These are phyloP conservation scores for Drosophila merina DNA, from an alignment of 2,888 invertebrate species.

Conservation along the genomic window DNA sequence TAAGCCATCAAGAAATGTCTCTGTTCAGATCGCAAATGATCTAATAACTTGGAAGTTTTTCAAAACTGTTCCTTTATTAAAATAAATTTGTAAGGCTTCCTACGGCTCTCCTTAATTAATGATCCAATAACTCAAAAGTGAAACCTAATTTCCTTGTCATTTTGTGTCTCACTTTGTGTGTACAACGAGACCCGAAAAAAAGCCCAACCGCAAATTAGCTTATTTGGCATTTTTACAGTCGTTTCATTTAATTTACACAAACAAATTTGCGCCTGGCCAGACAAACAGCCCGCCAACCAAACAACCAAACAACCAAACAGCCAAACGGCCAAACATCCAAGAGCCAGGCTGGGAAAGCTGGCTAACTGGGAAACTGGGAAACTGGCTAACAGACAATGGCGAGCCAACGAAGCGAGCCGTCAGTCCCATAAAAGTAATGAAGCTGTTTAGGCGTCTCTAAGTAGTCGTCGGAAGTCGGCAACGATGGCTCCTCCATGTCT, in stretches of 20 bases:
- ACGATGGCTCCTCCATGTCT: slow-evolving; percentile 53
- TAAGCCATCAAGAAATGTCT: background rate
- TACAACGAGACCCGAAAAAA: slow-evolving; percentile 39
- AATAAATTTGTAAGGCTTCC: background rate
- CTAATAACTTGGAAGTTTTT: background rate
- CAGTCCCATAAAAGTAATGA: slow-evolving; percentile 79
- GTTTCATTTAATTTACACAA: slow-evolving; percentile 79
- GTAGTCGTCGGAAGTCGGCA: slow-evolving; percentile 75
- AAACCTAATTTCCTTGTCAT: slow-evolving; percentile 8
- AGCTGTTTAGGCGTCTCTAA: slow-evolving; percentile 80
- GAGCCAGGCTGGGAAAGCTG: slow-evolving; percentile 14
- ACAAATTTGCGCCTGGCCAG: slow-evolving; percentile 79
- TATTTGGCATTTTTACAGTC: slow-evolving; percentile 80
- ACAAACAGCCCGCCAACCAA: slow-evolving; percentile 29
- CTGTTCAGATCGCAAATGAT: slow-evolving; percentile 1
- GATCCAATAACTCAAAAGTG: slow-evolving; percentile 35
- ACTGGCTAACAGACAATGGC: slow-evolving; percentile 67
- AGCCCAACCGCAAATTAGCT: slow-evolving; percentile 77
- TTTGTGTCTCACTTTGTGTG: slow-evolving; percentile 21
- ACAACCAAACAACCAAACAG: slow-evolving; percentile 9
- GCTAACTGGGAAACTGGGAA: slow-evolving; percentile 27
- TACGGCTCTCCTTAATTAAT: slow-evolving; percentile 7
- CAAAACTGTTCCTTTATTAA: background rate
- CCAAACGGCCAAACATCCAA: slow-evolving; percentile 14
- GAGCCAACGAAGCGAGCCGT: slow-evolving; percentile 72